These are phyloP conservation scores for Sitodiplosis mosellana DNA, from an alignment of 1,140 invertebrate species.

Conservation along the genomic window DNA sequence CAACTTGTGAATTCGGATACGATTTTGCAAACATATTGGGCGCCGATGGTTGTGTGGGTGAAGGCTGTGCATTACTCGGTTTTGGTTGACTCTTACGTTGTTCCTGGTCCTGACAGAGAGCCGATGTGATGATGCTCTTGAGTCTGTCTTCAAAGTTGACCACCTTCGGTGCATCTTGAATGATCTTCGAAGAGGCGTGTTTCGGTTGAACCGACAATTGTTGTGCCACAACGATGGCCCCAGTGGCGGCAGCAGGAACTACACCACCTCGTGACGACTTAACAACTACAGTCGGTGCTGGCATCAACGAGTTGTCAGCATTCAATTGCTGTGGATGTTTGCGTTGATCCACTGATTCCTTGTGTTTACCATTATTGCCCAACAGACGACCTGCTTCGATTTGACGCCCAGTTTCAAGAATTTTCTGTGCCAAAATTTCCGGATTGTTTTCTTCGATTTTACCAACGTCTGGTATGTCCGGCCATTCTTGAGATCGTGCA, in stretches of 20 bases:
- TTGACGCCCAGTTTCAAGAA: conserved; percentile 69
- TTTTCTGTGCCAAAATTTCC: conserved; percentile 72
- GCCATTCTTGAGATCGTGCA: conserved; percentile 72
- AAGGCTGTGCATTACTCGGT: conserved; percentile 8
- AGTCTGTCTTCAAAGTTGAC: conserved; percentile 80
- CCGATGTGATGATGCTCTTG: conserved; percentile 80
- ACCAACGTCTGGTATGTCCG: conserved; percentile 69
- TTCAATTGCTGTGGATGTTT: background rate
- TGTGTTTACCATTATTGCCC: background rate
- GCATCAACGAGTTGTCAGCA: conserved; percentile 20
- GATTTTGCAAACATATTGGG: background rate
- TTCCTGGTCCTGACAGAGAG: conserved; percentile 66
- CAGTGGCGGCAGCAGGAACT: background rate
- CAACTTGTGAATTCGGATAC: background rate
- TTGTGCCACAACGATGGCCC: background rate
- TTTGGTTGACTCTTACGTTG: conserved; percentile 29
- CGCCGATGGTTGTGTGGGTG: conserved; percentile 6
- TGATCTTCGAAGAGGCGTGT: conserved; percentile 11
- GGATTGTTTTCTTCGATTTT: conserved; percentile 85
- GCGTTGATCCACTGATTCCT: background rate
- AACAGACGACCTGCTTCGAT: conserved; percentile 58
- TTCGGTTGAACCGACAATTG: background rate
- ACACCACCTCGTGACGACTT: background rate
- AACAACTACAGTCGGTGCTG: conserved; percentile 10
- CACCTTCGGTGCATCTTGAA: conserved; percentile 61